Conservation (phyloP, 2,888 invertebrate species). For the Coenonympha arcania region DNA sequence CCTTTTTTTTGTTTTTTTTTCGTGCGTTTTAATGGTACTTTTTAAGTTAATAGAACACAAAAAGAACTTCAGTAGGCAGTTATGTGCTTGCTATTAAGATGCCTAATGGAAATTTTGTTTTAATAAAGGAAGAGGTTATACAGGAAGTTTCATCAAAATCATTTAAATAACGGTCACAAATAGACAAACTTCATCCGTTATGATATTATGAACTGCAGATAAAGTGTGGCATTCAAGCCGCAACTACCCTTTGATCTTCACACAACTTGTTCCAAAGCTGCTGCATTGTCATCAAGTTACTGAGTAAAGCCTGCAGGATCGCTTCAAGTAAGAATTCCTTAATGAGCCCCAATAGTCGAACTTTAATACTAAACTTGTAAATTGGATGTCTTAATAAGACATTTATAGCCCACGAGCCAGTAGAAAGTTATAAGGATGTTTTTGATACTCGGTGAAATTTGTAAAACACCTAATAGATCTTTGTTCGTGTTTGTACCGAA, state of each 20-base stretch:
- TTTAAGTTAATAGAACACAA: too few species aligned
- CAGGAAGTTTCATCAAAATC: too few species aligned
- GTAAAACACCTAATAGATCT: too few species aligned
- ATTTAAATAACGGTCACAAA: too few species aligned
- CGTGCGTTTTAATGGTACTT: neutral
- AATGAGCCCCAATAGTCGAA: constrained; percentile 36
- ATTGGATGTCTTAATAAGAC: constrained; percentile 28
- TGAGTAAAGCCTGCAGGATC: constrained; percentile 1
- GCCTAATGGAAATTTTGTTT: too few species aligned
- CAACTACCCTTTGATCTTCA: neutral
- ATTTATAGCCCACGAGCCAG: constrained; percentile 5
- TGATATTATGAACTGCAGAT: neutral
- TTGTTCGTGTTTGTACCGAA: too few species aligned
- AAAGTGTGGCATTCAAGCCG: too few species aligned
- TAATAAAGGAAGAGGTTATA: too few species aligned
- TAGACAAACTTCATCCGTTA: neutral
- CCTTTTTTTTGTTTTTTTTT: neutral
- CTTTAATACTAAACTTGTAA: constrained; percentile 32
- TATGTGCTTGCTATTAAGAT: too few species aligned
- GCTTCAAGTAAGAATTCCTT: constrained; percentile 31
- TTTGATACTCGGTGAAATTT: neutral
- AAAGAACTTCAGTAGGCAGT: too few species aligned
- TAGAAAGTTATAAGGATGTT: neutral
- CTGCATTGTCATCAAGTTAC: constrained; percentile 27
- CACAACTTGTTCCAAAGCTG: constrained; percentile 19